Percentiles rank a stretch among this genome's conserved stretches.
These are phyloP conservation scores for Drosophila persimilis DNA, from an alignment of 1,140 invertebrate species.

Conservation along the genomic window DNA sequence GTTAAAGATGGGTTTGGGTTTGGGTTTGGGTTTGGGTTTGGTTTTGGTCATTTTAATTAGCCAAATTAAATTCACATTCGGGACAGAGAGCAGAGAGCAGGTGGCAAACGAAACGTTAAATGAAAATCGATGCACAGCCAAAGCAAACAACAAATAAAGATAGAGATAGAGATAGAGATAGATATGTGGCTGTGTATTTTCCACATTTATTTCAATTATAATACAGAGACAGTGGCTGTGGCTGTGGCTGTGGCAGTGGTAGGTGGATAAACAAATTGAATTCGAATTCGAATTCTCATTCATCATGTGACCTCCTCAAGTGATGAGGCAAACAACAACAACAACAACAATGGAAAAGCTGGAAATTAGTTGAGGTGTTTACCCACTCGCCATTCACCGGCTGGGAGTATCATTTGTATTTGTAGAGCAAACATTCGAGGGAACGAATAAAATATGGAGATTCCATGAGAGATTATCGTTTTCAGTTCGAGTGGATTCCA, in stretches of 20 bases:
- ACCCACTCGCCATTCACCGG: background rate
- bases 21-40: no score
- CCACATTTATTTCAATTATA: conserved; percentile 47
- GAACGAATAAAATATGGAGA: no score
- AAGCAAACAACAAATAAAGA: conserved; percentile 6
- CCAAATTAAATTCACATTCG: conserved; percentile 62
- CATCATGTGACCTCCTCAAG: conserved; percentile 47
- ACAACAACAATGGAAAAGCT: background rate
- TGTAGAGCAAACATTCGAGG: no score
- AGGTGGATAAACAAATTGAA: conserved; percentile 39
- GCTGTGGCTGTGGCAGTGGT: background rate
- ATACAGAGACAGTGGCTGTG: conserved; percentile 11
- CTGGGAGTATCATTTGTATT: no score
- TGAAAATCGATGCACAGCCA: conserved; percentile 44
- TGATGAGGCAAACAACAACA: conserved; percentile 3
- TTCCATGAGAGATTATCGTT: no score
- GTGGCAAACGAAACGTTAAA: conserved; percentile 31
- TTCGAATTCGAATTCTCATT: conserved; percentile 29
- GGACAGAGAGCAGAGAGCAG: conserved; percentile 3
- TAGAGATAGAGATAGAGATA: conserved; percentile 12
- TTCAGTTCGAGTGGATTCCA: no score
- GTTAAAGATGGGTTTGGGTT: conserved; percentile 3
- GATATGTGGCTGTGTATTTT: conserved; percentile 17
- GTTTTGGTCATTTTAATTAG: conserved; percentile 59
- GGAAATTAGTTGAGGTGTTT: conserved; percentile 9